Evolutionary conservation across 1,140 invertebrate genomes (phyloP), one percentile per base, ranked within the genome.

Genomic region (Atta cephalotes): DNA sequence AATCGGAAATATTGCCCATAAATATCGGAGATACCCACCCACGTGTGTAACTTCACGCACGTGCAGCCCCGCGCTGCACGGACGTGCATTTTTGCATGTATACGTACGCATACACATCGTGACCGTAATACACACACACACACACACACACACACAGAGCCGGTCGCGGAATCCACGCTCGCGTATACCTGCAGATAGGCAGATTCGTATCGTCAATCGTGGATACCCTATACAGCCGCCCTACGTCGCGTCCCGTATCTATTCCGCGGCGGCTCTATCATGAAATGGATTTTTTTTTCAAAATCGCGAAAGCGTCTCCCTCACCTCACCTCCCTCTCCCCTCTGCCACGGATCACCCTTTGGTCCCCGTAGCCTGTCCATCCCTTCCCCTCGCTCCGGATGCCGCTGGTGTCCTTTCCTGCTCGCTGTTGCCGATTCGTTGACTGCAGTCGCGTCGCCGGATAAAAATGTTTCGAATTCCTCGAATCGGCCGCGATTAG

Each of bases 1-100:
- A 94, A 94, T 94, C 93, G 95, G 94, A 95, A 95, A 95, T 95
- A 95, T 95, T 94, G 95, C 92, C 94, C 94, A 95, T 95, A 95
- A 95, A 95, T 95, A 95, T 95, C 91, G 92, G 92, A 95, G 94
- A 95, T 95, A 95, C 88, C 91, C 89, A 89, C 68, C 63, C 82
- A 89, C 90, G 86, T 89, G 81, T 86, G 90, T 88, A 88, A 92
- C 84, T 87, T 89, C 91, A 89, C 87, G 88, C 91, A 89, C 85
- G 85, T 90, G 89, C 89, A 89, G 85, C 45, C 85, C 63, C 58
- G 51, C 70, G 51, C 70, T 74, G 80, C 85, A 85, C 58, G 88
- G 72, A 89, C 77, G 60, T 78, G 49, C 81, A 56, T 77, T 51
- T 12, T 39, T 49, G 72, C 21, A 21, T 21, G 21, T 21, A 21